Conservation (phyloP, 2,797 vertebrate genomes). For the Paedocypris micromegethes region DNA sequence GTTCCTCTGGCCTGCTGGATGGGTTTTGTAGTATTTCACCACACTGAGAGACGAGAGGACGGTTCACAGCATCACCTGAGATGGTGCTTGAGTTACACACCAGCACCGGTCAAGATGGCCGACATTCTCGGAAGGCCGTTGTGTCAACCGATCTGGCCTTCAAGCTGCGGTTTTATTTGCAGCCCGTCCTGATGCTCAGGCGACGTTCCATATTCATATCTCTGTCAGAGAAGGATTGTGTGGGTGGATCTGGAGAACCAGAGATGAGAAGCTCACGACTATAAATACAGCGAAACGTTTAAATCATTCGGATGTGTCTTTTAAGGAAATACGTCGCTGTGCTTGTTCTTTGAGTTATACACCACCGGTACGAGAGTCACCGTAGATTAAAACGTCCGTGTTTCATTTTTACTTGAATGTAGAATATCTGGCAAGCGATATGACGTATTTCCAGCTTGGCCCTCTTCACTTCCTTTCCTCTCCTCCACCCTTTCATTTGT, state of each 20-base stretch:
- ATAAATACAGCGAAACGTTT: conserved; percentile 13
- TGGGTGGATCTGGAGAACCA: conserved; percentile 21
- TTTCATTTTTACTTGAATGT: conserved; percentile 16
- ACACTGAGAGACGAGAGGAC: conserved; percentile 20
- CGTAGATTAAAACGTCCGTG: conserved; percentile 12
- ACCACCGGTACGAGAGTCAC: conserved; percentile 19
- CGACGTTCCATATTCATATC: conserved; percentile 31
- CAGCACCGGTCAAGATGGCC: conserved; percentile 25
- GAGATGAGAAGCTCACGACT: conserved; percentile 19
- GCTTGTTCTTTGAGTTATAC: conserved; percentile 18
- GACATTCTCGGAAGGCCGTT: conserved; percentile 27
- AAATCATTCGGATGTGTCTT: conserved; percentile 21
- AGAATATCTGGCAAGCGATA: conserved; percentile 32
- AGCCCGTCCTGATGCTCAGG: conserved; percentile 9
- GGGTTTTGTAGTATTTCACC: conserved; percentile 5
- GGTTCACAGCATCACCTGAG: conserved; percentile 36
- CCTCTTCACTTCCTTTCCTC: conserved; percentile 16
- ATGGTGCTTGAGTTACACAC: conserved; percentile 25
- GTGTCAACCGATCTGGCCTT: conserved; percentile 24
- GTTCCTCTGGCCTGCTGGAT: conserved; percentile 11
- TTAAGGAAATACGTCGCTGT: conserved; percentile 16
- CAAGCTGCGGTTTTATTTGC: conserved; percentile 13
- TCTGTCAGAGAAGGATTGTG: conserved; percentile 22
- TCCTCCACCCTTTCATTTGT: conserved; percentile 14
- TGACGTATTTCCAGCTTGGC: conserved; percentile 22